Evolutionary conservation across 2,797 vertebrate species (phyloP).

Genomic region (Aphelocoma californica): DNA sequence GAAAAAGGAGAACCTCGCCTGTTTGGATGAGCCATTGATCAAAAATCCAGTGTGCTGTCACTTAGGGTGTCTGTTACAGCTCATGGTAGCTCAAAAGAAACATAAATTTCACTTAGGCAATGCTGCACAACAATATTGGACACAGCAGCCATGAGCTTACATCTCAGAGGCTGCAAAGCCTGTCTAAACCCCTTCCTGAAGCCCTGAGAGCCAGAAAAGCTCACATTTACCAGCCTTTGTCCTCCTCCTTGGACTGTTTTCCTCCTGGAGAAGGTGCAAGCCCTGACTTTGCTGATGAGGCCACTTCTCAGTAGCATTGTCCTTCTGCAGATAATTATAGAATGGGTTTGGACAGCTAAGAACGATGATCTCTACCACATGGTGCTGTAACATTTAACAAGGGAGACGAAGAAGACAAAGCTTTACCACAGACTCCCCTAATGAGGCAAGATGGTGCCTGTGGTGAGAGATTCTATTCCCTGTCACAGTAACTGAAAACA

Average conservation of each 20-base stretch:
- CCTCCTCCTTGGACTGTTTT: not conserved
- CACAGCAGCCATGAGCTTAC: not conserved
- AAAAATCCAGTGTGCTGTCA: not conserved
- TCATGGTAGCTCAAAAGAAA: not conserved
- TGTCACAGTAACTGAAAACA: not conserved
- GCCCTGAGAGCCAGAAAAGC: not conserved
- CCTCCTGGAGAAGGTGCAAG: not conserved
- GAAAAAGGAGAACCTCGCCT: not conserved
- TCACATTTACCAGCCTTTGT: not conserved
- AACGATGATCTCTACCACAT: not conserved
- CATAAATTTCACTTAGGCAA: not conserved
- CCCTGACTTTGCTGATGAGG: not conserved
- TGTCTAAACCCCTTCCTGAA: not conserved
- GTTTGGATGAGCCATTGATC: not conserved
- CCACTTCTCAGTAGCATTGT: not conserved
- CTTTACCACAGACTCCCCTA: not conserved
- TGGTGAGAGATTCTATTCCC: not conserved
- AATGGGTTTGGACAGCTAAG: not conserved
- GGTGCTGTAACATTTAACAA: not conserved
- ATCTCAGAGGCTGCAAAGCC: not conserved
- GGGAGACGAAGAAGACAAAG: not conserved
- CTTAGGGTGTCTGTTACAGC: not conserved
- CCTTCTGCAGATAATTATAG: not conserved
- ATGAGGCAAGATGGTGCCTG: constrained; percentile 1
- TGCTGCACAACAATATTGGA: not conserved